phyloP scores from a whole-genome alignment of 2,888 invertebrate species.

The Tipula vernalis region DNA sequence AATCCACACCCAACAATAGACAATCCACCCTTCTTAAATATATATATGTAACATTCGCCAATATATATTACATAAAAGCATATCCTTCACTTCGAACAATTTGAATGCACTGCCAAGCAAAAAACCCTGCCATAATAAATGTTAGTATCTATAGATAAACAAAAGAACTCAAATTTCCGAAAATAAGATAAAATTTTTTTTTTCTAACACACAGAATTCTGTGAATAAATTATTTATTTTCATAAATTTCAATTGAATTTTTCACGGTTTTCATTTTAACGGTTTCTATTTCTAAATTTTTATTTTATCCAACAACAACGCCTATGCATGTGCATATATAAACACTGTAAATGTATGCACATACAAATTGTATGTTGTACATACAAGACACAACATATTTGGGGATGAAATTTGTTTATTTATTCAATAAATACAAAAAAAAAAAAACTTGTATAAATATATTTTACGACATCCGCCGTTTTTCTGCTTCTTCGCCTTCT shows the following conservation, averaged over 20 bases:
- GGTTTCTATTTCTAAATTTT: background rate
- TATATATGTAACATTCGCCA: background rate
- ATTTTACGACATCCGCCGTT: constrained; percentile 4
- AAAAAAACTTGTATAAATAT: background rate
- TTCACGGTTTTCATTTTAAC: background rate
- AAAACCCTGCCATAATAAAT: background rate
- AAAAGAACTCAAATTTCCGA: background rate
- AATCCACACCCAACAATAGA: background rate
- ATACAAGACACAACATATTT: background rate
- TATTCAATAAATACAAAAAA: constrained; percentile 1
- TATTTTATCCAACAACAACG: background rate
- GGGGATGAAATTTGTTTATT: constrained; percentile 4
- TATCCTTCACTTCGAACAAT: background rate
- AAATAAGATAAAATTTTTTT: background rate
- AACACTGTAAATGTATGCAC: background rate
- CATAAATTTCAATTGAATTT: background rate
- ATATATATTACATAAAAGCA: background rate
- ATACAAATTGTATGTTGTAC: background rate
- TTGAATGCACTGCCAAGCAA: background rate
- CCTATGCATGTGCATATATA: background rate
- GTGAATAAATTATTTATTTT: background rate
- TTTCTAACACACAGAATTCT: background rate
- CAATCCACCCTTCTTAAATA: background rate
- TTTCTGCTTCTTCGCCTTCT: background rate
- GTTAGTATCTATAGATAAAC: background rate